phyloP scores from a whole-genome alignment of 2,888 invertebrate genomes.

The Linnaemya vulpina region DNA sequence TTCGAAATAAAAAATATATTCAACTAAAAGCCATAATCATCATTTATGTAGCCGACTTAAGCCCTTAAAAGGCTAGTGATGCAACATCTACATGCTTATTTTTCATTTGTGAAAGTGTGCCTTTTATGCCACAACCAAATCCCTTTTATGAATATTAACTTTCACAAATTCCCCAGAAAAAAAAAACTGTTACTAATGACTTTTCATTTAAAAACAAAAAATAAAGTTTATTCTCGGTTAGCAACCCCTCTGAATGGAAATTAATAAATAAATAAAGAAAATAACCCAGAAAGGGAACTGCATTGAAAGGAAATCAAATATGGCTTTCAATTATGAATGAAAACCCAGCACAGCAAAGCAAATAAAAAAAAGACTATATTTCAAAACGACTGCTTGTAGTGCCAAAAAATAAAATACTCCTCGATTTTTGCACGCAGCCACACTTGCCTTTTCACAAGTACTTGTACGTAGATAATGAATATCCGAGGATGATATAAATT shows the following conservation, averaged over 20 bases:
- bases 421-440: not conserved
- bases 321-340: slow-evolving; percentile 47
- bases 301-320: slow-evolving; percentile 50
- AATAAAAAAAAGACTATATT: slow-evolving; percentile 29
- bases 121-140: not conserved
- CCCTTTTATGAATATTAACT: slow-evolving; percentile 10
- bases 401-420: not conserved
- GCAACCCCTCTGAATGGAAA: slow-evolving; percentile 33
- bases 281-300: slow-evolving; percentile 17
- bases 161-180: slow-evolving; percentile 25
- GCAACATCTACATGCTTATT: not conserved
- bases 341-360: slow-evolving; percentile 30
- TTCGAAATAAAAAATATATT: not conserved
- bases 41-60: not conserved
- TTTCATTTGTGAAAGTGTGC: not conserved
- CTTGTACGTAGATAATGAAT: slow-evolving; percentile 42
- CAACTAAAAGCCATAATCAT: not conserved
- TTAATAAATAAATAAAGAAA: slow-evolving; percentile 11
- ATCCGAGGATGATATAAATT: slow-evolving; percentile 61
- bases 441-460: not conserved
- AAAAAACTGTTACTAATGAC: slow-evolving; percentile 52
- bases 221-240: slow-evolving; percentile 12
- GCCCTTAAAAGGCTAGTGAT: slow-evolving; percentile 46
- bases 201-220: slow-evolving; percentile 31
- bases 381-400: slow-evolving; percentile 7